Base-by-base conservation (phyloP, 2,113 vertebrate species). In the Semicossyphus pulcher region DNA sequence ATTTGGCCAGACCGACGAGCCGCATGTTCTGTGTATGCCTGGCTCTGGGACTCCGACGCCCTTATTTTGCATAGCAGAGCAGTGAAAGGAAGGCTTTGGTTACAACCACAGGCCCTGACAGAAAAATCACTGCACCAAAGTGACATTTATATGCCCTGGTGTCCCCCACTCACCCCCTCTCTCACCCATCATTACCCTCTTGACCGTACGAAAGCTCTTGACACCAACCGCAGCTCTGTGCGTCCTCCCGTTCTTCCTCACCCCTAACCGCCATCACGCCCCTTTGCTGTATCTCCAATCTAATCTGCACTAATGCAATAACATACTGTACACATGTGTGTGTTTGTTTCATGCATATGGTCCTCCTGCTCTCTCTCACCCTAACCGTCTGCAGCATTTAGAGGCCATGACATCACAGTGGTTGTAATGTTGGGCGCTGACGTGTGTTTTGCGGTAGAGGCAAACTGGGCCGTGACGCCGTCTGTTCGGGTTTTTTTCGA, bases 101-200 rank as follows among this genome's bases (percentile, higher is more conserved):
- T 90, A 80, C 88, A 86, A 89, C 89, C 87, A 78, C 89, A 90
- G 61, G 60, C 62, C 81, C 78, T 71, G 83, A 89, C 76, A 79
- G 68, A 79, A 73, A 88, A 84, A 81, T 77, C 41, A 63, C 76
- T 84, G 36, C 60, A 78, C 36, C 71, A 77, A 61, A 76, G 74
- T 86, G 84, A 88, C 88, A 83, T 87, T 78, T 86, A 74, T 76
- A 83, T 68, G 71, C 76, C 72, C 65, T 1, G 16, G 66, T 90
- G 86, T 86, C 83, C 79, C 70, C 58, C 54, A 61, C 59, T 65
- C 71, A 61, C 69, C 62, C 70, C 57, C 44, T 68, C 60, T 10
- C 86, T 85, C 76, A 68, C 51, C 76, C 66, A 42, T 86, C 68
- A 84, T 88, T 83, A 69, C 86, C 69, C 62, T 81, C 65, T 76